Conservation (phyloP, 2,888 invertebrate genomes). For the Brassicogethes aeneus region DNA sequence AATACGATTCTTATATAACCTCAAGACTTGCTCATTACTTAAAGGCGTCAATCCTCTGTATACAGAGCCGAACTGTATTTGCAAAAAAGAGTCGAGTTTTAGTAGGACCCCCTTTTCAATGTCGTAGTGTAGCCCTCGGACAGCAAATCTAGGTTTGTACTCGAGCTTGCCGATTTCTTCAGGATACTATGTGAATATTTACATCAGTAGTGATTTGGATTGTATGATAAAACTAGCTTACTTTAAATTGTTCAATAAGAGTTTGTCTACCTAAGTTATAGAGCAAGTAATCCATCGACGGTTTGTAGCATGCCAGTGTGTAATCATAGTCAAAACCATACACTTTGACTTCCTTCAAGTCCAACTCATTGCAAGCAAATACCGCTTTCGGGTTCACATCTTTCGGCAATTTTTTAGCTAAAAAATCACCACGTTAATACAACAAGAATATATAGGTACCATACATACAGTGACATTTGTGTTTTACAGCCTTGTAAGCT, state of each 20-base stretch:
- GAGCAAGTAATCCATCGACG: slow-evolving; percentile 76
- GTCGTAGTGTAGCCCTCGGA: slow-evolving; percentile 96
- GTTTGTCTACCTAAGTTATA: slow-evolving; percentile 85
- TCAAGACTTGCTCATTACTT: slow-evolving; percentile 73
- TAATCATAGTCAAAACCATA: slow-evolving; percentile 99
- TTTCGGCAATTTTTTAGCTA: slow-evolving; percentile 79
- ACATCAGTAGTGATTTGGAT: slow-evolving; percentile 5
- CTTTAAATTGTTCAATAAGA: slow-evolving; percentile 82
- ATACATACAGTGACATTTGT: slow-evolving; percentile 64
- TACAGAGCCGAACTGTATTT: slow-evolving; percentile 92
- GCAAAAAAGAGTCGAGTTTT: slow-evolving; percentile 92
- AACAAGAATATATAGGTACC: not conserved
- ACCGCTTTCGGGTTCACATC: slow-evolving; percentile 83
- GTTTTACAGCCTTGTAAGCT: slow-evolving; percentile 56
- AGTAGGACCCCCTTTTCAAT: slow-evolving; percentile 88
- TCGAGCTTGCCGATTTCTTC: slow-evolving; percentile 69
- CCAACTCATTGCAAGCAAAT: slow-evolving; percentile 94
- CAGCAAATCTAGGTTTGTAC: slow-evolving; percentile 90
- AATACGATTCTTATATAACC: slow-evolving; percentile 75
- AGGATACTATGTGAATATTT: slow-evolving; percentile 66
- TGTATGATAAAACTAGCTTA: slow-evolving; percentile 33
- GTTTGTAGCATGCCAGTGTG: slow-evolving; percentile 91
- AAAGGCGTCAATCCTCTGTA: slow-evolving; percentile 79
- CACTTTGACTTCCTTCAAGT: slow-evolving; percentile 82
- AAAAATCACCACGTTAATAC: slow-evolving; percentile 16